A percentile compares a stretch with the other conserved stretches of the same genome.
Evolutionary conservation across 2,888 invertebrate species (phyloP).

Genomic region (Epicampocera succincta): DNA sequence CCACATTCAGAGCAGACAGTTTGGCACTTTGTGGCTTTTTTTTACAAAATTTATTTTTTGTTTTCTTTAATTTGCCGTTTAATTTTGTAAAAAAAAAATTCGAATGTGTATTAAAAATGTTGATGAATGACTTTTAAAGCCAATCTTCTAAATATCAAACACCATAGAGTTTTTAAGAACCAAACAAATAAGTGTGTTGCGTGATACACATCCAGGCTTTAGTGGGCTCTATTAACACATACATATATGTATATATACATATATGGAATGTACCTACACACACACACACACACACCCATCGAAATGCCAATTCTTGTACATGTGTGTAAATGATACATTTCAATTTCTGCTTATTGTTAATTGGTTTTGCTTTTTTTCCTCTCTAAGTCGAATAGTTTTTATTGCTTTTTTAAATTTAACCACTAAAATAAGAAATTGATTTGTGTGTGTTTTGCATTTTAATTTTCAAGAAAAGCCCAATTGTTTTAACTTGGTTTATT

Average conservation of each 20-base stretch:
- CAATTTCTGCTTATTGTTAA: neutral
- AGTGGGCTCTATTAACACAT: too few relatives aligned
- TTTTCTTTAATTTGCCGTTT: neutral
- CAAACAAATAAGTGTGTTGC: conserved; percentile 30
- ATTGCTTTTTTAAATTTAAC: conserved; percentile 41
- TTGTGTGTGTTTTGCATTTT: conserved; percentile 65
- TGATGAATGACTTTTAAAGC: conserved; percentile 38
- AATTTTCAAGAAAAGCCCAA: conserved; percentile 67
- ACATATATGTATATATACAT: too few relatives aligned
- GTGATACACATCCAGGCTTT: neutral
- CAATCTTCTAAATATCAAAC: conserved; percentile 15
- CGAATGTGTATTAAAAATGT: conserved; percentile 41
- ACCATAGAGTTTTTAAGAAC: neutral
- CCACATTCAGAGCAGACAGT: conserved; percentile 71
- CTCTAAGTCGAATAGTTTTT: conserved; percentile 42
- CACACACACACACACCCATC: too few relatives aligned
- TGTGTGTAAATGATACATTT: neutral
- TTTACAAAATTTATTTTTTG: conserved; percentile 44
- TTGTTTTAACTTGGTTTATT: conserved; percentile 3
- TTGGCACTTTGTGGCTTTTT: conserved; percentile 71
- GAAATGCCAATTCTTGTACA: too few relatives aligned
- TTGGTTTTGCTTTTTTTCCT: conserved; percentile 22
- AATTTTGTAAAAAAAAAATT: conserved; percentile 27
- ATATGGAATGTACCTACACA: too few relatives aligned
- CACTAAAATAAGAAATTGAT: conserved; percentile 59